Base-by-base conservation (phyloP, 2,888 invertebrate species). In the Parelbella ahira region DNA sequence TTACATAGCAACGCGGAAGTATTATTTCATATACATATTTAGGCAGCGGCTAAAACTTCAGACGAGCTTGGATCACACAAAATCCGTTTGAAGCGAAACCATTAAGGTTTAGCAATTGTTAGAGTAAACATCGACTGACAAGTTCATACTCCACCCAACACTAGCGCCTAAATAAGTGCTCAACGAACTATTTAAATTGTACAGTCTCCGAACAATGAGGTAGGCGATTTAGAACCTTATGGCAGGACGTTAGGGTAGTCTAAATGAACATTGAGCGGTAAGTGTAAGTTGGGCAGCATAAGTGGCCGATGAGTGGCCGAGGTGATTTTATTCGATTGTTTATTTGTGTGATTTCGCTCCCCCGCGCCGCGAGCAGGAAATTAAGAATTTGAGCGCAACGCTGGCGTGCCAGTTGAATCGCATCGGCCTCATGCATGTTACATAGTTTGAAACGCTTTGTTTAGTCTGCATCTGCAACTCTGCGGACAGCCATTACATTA, bases 291-390 rank as follows among this genome's bases (percentile, higher is more conserved):
- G 47, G 54, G 51, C 42, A 50, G 42, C 50, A 56, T 68, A 72
- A 74, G 72, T 78, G 75, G 68, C 69, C 70, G 74, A 73, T 75
- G 77, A 75, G 69, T 72, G 72, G 58, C 64, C 58, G 62, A 61
- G 57, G 67, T 74, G 75, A 78, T 80, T 80, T 80, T 78, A 76
- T 80, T 78, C 73, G 72, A 77, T 77, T 78, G 77, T 79, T 77
- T 79, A 69, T 78, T 73, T 75, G 72, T 71, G 64, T 71, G 72
- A 73, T 75, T 75, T 67, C n/a, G 68, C 68, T 57, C 60, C 54
- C 49, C 46, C 41, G 42, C 45, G 48, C 48, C 39, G 53, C 59
- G 51, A 45, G 53, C 51, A 58, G 61, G 65, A 63, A 63, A 65
- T 65, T 63, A 65, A 60, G 58, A 62, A 28, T 42, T 34, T 28